Evolutionary conservation across 2,113 vertebrate species (phyloP), one percentile per base, ranked within the genome.

Genomic region (Centropristis striata): DNA sequence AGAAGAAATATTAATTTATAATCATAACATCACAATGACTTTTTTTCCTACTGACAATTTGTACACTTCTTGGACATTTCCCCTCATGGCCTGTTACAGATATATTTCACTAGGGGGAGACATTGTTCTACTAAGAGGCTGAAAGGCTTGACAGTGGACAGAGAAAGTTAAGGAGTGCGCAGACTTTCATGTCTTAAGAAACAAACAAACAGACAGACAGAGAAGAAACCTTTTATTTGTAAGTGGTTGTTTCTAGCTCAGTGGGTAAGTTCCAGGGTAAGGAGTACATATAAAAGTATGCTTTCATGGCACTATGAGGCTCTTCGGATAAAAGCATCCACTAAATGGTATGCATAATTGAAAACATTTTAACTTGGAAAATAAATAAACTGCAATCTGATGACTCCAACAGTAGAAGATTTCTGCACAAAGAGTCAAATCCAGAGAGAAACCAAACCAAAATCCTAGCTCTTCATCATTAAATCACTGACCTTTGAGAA

Each of bases 291-390:
- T 86, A 50, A 85, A 89, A 89, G 75, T 77, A 58, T 55, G 66
- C 78, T 77, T 79, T 84, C 55, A 72, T 64, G 28, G 54, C 69
- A 51, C 55, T 41, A 37, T 78, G 27, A 55, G 41, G 41, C 78
- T 82, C 83, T 88, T 82, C 42, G 39, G 85, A 86, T 92, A 89
- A 91, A 92, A 92, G 91, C 86, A 57, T 88, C 42, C 47, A 49
- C 77, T 80, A 75, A 88, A 91, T 87, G 12, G 55, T 60, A 89
- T 91, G 70, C 70, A 90, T 90, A 88, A 90, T 90, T 92, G 70
- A 90, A 88, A 83, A 84, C 79, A 66, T 85, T 78, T 89, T 18
- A 72, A 68, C 67, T 88, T 69, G 27, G 65, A 87, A 80, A 32
- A 84, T 51, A 76, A 53, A 69, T 42, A 63, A 88, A 84, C 66